Evolutionary conservation across 2,797 vertebrate genomes (phyloP).

Genomic region (Sebastes miniatus): DNA sequence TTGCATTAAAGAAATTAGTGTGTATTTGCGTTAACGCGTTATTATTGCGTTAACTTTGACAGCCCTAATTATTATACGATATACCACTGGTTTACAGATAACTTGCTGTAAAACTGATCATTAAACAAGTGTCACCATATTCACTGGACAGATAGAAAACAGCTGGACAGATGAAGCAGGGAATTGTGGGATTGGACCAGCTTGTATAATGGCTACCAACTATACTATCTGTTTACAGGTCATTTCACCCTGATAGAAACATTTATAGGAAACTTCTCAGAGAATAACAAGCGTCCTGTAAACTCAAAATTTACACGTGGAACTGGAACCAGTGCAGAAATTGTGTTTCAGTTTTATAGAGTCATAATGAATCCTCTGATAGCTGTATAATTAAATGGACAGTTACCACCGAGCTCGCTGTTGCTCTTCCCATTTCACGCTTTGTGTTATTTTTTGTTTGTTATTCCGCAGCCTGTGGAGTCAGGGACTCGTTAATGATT

Average conservation of each 20-base stretch:
- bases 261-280: constrained; percentile 31
- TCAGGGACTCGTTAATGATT: constrained; percentile 64
- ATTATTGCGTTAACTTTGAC: no score
- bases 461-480: constrained; percentile 23
- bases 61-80: background rate
- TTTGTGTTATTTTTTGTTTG: constrained; percentile 35
- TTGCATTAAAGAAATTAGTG: no score
- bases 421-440: constrained; percentile 26
- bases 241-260: constrained; percentile 29
- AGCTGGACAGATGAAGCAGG: background rate
- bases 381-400: constrained; percentile 41
- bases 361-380: constrained; percentile 48
- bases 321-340: background rate
- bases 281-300: constrained; percentile 25
- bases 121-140: background rate
- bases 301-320: background rate
- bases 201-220: background rate
- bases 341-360: constrained; percentile 25
- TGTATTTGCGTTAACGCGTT: no score
- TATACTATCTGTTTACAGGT: constrained; percentile 19
- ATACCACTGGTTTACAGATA: background rate
- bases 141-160: background rate
- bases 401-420: constrained; percentile 25
- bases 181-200: background rate
- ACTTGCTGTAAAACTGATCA: background rate